Percentiles rank a stretch among this genome's conserved stretches.
Evolutionary conservation across 2,888 invertebrate genomes (phyloP).

Genomic region (Diarsia rubi): DNA sequence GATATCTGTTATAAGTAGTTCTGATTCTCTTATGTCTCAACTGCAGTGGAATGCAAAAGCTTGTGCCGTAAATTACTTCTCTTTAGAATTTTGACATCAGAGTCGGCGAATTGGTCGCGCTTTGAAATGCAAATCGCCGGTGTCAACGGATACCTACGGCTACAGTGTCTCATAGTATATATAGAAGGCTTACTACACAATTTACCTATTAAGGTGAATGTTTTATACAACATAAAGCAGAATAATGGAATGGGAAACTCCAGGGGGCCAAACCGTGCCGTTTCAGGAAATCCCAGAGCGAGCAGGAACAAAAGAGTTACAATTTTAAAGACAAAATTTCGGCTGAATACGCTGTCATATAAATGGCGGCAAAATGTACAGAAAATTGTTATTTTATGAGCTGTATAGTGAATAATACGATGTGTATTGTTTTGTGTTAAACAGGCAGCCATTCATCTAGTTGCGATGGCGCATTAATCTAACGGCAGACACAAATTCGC

Average conservation of each 20-base stretch:
- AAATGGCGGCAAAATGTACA: conserved; percentile 14
- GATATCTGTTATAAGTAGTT: conserved; percentile 13
- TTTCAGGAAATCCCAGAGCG: conserved; percentile 56
- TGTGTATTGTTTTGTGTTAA: conserved; percentile 55
- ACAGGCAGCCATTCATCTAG: conserved; percentile 73
- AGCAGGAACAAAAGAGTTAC: conserved; percentile 56
- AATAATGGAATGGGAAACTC: conserved; percentile 56
- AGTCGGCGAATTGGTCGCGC: conserved; percentile 59
- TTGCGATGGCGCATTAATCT: conserved; percentile 79
- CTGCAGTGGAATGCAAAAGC: conserved; percentile 61
- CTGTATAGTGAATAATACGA: conserved; percentile 42
- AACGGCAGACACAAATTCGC: conserved; percentile 68
- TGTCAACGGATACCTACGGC: conserved; percentile 44
- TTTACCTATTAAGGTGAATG: conserved; percentile 54
- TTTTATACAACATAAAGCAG: conserved; percentile 57
- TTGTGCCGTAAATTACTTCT: conserved; percentile 76
- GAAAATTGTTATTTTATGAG: conserved; percentile 42
- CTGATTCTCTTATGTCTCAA: not conserved
- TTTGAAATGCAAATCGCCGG: conserved; percentile 80
- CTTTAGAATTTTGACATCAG: conserved; percentile 72
- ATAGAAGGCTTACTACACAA: conserved; percentile 61
- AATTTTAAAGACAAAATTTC: conserved; percentile 50
- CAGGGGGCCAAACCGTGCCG: conserved; percentile 32
- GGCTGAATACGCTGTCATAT: conserved; percentile 13
- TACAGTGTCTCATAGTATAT: conserved; percentile 42